Conservation (phyloP, 1,140 invertebrate genomes). For the Brachionus koreanus region DNA sequence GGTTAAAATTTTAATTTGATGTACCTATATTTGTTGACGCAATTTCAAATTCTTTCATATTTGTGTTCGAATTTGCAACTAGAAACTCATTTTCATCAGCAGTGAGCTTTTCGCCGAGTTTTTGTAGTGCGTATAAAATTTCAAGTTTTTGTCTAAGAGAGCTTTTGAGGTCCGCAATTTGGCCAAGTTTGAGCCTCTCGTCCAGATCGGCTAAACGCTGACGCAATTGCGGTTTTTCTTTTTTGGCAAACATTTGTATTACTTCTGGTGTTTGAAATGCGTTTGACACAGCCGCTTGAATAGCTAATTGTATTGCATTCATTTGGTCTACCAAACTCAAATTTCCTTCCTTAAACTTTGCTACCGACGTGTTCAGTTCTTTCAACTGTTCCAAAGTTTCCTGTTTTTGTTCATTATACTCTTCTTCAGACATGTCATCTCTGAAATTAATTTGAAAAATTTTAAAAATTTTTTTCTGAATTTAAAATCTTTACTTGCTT, state of each 20-base stretch:
- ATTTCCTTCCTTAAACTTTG: conserved; percentile 66
- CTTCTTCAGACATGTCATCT: conserved; percentile 65
- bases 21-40: conserved; percentile 60
- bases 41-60: conserved; percentile 63
- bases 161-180: conserved; percentile 51
- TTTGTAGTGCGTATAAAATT: conserved; percentile 67
- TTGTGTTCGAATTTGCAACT: conserved; percentile 60
- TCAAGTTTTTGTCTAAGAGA: conserved; percentile 62
- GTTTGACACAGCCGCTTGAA: conserved; percentile 70
- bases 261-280: conserved; percentile 75
- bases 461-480: background rate
- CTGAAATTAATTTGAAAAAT: conserved; percentile 53
- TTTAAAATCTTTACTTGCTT: conserved; percentile 62
- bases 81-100: conserved; percentile 64
- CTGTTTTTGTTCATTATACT: conserved; percentile 69
- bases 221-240: conserved; percentile 68
- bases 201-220: conserved; percentile 63
- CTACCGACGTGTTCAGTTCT: conserved; percentile 69
- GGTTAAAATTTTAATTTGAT: conserved; percentile 11
- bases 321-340: conserved; percentile 69
- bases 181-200: conserved; percentile 60
- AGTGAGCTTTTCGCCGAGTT: conserved; percentile 66
- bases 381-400: conserved; percentile 72
- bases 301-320: conserved; percentile 69
- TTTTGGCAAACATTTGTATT: conserved; percentile 71